phyloP scores from a whole-genome alignment of 92 coral and sea anemone genomes.

The Parazoanthus swiftii region DNA sequence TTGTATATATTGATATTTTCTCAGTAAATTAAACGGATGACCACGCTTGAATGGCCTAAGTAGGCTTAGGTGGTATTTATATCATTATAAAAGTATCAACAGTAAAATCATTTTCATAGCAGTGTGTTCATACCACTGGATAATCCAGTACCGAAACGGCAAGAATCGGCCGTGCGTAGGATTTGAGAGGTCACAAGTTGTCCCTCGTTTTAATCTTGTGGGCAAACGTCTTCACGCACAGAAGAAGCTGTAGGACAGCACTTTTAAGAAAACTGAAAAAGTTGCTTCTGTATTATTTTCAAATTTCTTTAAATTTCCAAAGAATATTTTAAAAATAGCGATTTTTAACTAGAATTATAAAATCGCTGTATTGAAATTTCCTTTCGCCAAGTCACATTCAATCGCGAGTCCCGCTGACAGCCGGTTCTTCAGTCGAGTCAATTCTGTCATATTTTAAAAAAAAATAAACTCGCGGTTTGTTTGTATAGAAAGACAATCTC shows the following conservation, averaged over 20 bases:
- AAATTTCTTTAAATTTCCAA: neutral
- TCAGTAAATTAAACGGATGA: neutral
- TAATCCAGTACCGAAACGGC: neutral
- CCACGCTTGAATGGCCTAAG: neutral
- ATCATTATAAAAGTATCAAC: conserved; percentile 10
- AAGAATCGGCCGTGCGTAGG: too few species aligned
- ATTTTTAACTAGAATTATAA: too few species aligned
- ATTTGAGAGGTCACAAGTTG: neutral
- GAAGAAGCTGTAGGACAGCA: too few species aligned
- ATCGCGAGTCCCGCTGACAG: neutral
- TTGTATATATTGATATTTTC: neutral
- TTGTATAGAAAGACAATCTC: too few species aligned
- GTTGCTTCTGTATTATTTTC: neutral
- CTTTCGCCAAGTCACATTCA: neutral
- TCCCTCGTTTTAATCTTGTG: neutral
- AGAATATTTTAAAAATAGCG: too few species aligned
- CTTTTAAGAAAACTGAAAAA: neutral
- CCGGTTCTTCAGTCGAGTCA: neutral
- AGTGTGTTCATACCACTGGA: neutral
- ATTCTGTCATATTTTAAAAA: too few species aligned
- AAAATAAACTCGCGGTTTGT: neutral
- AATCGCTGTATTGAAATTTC: too few species aligned
- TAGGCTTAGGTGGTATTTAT: neutral
- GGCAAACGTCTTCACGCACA: neutral
- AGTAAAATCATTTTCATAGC: neutral